Percentiles rank a stretch among this genome's conserved stretches.
Evolutionary conservation across 2,113 vertebrate genomes (phyloP).

Genomic region (Xiphorhynchus elegans): DNA sequence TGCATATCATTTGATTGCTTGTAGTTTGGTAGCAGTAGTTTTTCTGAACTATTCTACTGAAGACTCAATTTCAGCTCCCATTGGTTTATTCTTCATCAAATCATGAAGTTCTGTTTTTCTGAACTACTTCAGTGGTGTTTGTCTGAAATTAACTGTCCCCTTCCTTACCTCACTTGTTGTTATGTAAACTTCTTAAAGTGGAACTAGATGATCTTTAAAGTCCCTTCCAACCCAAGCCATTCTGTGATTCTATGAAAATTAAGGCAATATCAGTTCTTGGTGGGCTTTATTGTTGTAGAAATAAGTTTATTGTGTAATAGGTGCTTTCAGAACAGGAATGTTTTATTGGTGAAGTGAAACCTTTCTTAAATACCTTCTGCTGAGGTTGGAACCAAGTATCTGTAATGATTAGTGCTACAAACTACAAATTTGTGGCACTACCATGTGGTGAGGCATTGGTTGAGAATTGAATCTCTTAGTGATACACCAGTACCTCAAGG

Average conservation of each 20-base stretch:
- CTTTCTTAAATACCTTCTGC: background rate
- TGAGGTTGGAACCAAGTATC: background rate
- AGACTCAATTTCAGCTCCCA: background rate
- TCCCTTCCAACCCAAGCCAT: background rate
- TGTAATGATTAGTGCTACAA: background rate
- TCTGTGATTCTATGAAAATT: background rate
- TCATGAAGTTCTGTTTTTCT: background rate
- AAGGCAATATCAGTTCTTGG: background rate
- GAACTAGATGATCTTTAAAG: background rate
- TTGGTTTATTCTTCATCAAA: background rate
- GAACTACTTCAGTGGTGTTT: background rate
- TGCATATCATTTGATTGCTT: accelerated
- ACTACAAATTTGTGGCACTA: background rate
- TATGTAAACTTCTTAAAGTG: background rate
- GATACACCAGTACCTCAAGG: background rate
- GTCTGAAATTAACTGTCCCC: background rate
- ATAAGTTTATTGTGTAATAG: background rate
- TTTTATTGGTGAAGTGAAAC: background rate
- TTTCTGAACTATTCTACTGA: background rate
- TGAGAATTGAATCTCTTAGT: background rate
- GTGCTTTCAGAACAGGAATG: background rate
- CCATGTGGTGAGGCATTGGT: accelerated
- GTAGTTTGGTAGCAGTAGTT: background rate
- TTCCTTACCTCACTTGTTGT: background rate
- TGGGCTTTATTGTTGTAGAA: background rate